Percentiles rank a stretch among this genome's conserved stretches.
These are phyloP conservation scores for Tiliacea aurago DNA, from an alignment of 2,888 invertebrate genomes.

Conservation along the genomic window DNA sequence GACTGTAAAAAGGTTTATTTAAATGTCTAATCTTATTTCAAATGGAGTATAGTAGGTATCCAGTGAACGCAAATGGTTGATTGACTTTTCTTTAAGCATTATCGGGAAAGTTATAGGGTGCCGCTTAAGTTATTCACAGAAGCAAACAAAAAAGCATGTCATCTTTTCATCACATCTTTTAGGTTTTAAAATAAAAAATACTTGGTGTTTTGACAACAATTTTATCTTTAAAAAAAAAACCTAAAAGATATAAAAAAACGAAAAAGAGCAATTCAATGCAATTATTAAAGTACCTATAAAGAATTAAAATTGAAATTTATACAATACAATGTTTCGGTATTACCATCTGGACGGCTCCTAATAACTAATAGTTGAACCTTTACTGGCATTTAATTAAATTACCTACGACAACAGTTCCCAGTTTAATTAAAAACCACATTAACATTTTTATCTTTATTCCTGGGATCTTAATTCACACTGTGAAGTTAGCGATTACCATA, in stretches of 20 bases:
- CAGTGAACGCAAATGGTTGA: not conserved
- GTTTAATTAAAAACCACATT: slow-evolving; percentile 64
- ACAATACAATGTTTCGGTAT: slow-evolving; percentile 5
- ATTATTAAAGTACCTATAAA: not conserved
- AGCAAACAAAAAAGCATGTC: not conserved
- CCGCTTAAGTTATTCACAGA: not conserved
- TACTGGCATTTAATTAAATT: slow-evolving; percentile 50
- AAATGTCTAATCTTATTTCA: no score
- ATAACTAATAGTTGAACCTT: slow-evolving; percentile 38
- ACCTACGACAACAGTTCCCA: slow-evolving; percentile 30
- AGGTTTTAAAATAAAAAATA: not conserved
- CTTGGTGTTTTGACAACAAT: not conserved
- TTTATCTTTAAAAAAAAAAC: not conserved
- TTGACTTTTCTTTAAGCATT: not conserved
- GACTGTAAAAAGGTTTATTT: no score
- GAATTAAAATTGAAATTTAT: not conserved
- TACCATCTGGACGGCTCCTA: not conserved
- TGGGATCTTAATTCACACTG: slow-evolving; percentile 52
- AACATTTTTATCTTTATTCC: slow-evolving; percentile 62
- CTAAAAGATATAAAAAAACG: not conserved
- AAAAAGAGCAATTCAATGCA: no score
- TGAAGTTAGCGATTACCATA: slow-evolving; percentile 48
- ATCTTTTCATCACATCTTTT: no score
- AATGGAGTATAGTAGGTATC: no score
- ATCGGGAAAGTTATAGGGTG: not conserved